A percentile compares a stretch with the other conserved stretches of the same genome.
Conservation (phyloP, 1,140 invertebrate species). For the Drosophila navojoa region DNA sequence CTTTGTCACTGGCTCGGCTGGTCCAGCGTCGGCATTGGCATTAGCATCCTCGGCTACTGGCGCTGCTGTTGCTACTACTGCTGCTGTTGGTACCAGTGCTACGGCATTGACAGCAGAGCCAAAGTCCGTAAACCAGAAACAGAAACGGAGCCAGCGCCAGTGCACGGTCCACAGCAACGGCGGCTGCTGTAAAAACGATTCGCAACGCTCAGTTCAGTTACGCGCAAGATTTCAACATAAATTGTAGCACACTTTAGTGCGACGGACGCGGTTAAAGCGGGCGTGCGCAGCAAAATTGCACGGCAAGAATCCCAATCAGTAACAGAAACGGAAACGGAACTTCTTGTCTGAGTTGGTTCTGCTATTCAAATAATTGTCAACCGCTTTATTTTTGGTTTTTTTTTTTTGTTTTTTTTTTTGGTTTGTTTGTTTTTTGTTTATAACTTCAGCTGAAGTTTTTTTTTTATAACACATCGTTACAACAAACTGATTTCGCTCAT, state of each 20-base stretch:
- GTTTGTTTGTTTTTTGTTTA: no score
- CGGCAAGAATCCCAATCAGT: constrained; percentile 49
- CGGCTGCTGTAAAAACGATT: constrained; percentile 56
- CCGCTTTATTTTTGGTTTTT: constrained; percentile 7
- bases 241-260: constrained; percentile 67
- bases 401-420: not conserved
- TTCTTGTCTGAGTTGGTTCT: constrained; percentile 22
- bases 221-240: constrained; percentile 73
- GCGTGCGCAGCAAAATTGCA: constrained; percentile 70
- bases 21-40: constrained; percentile 39
- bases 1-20: constrained; percentile 40
- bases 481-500: not conserved
- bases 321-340: constrained; percentile 47
- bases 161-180: constrained; percentile 52
- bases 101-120: constrained; percentile 34
- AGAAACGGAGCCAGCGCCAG: constrained; percentile 50
- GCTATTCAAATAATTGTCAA: constrained; percentile 33
- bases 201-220: constrained; percentile 42
- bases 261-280: constrained; percentile 56
- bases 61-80: constrained; percentile 6
- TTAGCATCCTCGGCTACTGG: constrained; percentile 40
- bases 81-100: constrained; percentile 4
- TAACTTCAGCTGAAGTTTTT: not conserved
- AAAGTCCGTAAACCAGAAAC: constrained; percentile 40
- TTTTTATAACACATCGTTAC: constrained; percentile 7